A percentile compares a stretch with the other conserved stretches of the same genome.
phyloP scores from a whole-genome alignment of 1,140 invertebrate species.

The Cydia strobilella region DNA sequence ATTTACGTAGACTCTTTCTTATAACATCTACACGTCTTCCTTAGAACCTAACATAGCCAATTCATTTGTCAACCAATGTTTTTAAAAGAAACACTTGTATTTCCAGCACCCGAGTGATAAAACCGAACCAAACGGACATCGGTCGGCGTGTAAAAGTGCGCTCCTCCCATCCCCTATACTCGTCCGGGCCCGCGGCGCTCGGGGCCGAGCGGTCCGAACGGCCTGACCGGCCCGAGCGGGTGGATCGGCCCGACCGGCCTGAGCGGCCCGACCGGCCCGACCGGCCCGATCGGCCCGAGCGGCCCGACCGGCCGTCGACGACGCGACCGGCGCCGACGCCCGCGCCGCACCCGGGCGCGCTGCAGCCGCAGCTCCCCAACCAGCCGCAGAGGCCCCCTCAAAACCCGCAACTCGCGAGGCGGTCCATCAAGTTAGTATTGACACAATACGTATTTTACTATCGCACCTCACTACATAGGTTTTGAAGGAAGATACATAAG shows the following conservation, averaged over 20 bases:
- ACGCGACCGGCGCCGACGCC: conserved; percentile 44
- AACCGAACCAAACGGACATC: conserved; percentile 92
- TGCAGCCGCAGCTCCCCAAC: conserved; percentile 43
- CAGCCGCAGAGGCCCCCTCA: conserved; percentile 70
- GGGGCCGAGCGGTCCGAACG: conserved; percentile 50
- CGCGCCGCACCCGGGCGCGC: conserved; percentile 44
- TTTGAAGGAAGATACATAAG: too few relatives aligned
- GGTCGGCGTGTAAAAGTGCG: conserved; percentile 90
- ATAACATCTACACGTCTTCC: neutral
- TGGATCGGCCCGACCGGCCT: conserved; percentile 46
- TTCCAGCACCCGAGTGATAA: conserved; percentile 93
- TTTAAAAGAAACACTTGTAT: neutral
- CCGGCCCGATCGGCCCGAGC: conserved; percentile 51
- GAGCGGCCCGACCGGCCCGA: conserved; percentile 49
- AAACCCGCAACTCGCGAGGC: conserved; percentile 84
- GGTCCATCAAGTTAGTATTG: conserved; percentile 84
- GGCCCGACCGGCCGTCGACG: conserved; percentile 42
- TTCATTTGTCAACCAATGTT: neutral
- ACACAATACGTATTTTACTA: neutral
- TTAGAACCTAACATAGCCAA: neutral
- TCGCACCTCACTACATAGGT: neutral
- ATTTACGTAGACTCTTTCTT: neutral
- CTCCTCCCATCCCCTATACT: conserved; percentile 61
- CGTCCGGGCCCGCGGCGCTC: conserved; percentile 44
- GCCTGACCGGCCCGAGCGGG: conserved; percentile 51